Evolutionary conservation across 2,888 invertebrate species (phyloP).

Genomic region (Cheilosia vulpina): DNA sequence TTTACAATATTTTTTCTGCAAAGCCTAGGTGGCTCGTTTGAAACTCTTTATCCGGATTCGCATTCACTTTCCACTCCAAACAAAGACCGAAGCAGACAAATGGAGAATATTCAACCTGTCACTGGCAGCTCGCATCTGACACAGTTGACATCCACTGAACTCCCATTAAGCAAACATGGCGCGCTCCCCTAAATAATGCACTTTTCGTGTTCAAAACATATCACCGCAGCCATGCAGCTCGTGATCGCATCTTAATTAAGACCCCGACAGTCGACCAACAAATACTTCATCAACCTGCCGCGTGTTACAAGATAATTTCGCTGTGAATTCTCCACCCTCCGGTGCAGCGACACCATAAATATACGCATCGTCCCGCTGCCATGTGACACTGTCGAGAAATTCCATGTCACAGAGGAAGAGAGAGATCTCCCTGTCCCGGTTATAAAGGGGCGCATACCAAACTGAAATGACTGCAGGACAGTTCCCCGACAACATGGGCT

Average conservation of each 20-base stretch:
- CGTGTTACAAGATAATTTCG: conserved; percentile 49
- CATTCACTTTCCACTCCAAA: not conserved
- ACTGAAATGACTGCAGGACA: conserved; percentile 52
- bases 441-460: conserved; percentile 41
- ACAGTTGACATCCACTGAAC: conserved; percentile 47
- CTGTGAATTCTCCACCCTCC: conserved; percentile 14
- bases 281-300: conserved; percentile 62
- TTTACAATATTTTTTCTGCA: too few species aligned
- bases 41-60: not conserved
- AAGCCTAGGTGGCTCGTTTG: too few species aligned
- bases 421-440: conserved; percentile 27
- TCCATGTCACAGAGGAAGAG: conserved; percentile 35
- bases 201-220: conserved; percentile 53
- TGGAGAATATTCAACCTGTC: conserved; percentile 2
- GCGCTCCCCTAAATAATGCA: conserved; percentile 47
- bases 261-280: conserved; percentile 14
- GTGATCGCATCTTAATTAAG: conserved; percentile 63
- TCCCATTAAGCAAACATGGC: conserved; percentile 26
- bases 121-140: not conserved
- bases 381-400: conserved; percentile 57
- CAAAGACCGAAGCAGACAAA: not conserved
- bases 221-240: conserved; percentile 52
- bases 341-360: conserved; percentile 41
- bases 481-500: conserved; percentile 47
- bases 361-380: conserved; percentile 17